phyloP scores from a whole-genome alignment of 2,797 vertebrate genomes.

The Scolopax rusticola region DNA sequence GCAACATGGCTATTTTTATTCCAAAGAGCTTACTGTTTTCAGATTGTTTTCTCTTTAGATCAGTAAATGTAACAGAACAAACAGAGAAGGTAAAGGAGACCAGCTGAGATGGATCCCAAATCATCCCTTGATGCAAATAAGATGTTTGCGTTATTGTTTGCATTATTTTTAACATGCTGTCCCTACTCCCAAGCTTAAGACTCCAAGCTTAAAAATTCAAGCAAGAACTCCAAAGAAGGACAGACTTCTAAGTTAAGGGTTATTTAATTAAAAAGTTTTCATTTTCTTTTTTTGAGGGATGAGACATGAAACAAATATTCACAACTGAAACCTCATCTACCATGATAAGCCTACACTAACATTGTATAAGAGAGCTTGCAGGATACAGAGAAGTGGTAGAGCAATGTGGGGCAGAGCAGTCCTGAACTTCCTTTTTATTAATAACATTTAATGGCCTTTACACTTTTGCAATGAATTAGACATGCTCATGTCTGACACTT shows the following conservation, averaged over 20 bases:
- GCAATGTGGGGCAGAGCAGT: not conserved
- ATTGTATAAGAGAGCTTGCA: not conserved
- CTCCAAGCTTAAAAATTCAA: not conserved
- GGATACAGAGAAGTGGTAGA: not conserved
- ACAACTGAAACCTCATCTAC: not conserved
- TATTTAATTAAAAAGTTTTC: not conserved
- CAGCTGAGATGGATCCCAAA: not conserved
- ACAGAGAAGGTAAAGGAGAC: not conserved
- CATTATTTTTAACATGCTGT: fast-evolving
- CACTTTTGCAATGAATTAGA: constrained; percentile 39
- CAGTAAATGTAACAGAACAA: not conserved
- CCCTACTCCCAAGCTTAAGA: not conserved
- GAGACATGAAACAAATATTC: not conserved
- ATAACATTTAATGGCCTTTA: not conserved
- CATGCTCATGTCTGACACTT: not conserved
- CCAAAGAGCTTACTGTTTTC: constrained; percentile 8
- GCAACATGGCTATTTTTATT: not conserved
- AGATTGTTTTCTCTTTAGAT: constrained; percentile 31
- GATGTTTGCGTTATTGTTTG: not conserved
- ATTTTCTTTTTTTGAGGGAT: not conserved
- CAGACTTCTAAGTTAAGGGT: not conserved
- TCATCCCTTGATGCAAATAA: not conserved
- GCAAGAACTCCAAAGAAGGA: not conserved
- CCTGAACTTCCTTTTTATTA: not conserved
- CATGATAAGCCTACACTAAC: not conserved